These are phyloP conservation scores for Cebidichthys violaceus DNA, from an alignment of 2,113 vertebrate genomes.

Conservation along the genomic window DNA sequence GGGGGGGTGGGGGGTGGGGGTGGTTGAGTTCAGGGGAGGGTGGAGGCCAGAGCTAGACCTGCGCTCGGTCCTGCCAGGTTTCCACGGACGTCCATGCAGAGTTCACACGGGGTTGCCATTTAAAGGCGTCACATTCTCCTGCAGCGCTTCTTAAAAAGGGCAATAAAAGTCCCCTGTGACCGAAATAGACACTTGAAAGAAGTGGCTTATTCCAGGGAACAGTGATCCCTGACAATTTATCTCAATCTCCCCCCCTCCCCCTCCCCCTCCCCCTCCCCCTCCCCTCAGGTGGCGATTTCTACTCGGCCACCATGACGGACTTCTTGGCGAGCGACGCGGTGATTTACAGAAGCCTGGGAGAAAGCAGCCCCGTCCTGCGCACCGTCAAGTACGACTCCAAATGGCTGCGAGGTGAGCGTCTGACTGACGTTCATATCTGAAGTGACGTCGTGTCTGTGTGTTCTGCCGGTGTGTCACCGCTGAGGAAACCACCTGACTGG, in stretches of 20 bases:
- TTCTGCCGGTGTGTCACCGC: too few relatives aligned
- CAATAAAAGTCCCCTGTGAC: constrained; percentile 58
- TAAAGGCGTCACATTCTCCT: constrained; percentile 45
- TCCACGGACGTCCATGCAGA: constrained; percentile 80
- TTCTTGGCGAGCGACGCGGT: constrained; percentile 94
- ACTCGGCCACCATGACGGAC: constrained; percentile 93
- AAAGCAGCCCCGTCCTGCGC: constrained; percentile 86
- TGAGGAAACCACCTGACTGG: too few relatives aligned
- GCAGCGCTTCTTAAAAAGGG: constrained; percentile 58
- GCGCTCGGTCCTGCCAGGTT: constrained; percentile 57
- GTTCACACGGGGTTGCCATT: constrained; percentile 66
- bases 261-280: too few relatives aligned
- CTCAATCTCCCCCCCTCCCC: not conserved
- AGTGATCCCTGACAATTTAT: constrained; percentile 4
- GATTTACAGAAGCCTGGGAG: constrained; percentile 92
- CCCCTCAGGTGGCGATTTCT: constrained; percentile 89
- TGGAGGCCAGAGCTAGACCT: constrained; percentile 23
- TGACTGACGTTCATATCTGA: not conserved
- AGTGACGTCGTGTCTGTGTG: not conserved
- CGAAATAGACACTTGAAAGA: constrained; percentile 43
- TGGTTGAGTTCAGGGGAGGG: constrained; percentile 36
- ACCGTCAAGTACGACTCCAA: constrained; percentile 96
- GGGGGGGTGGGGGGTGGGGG: too few relatives aligned
- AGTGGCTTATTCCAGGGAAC: constrained; percentile 5
- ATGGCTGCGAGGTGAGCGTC: constrained; percentile 91